Conservation (phyloP, 2,888 invertebrate genomes). For the Noctua janthe region DNA sequence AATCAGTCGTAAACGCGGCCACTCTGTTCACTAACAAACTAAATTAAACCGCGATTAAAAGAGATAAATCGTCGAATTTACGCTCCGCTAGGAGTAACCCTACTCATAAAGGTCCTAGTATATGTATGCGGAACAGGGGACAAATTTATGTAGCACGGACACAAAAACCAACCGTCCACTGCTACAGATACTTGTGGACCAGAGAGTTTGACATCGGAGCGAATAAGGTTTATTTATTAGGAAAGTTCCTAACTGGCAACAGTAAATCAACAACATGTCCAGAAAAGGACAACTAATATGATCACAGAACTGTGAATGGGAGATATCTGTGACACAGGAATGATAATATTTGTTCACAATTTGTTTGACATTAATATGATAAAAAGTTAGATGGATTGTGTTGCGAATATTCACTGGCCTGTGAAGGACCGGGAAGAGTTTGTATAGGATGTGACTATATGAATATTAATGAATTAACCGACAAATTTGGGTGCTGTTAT, state of each 20-base stretch:
- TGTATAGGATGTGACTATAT: conserved; percentile 65
- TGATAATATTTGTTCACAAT: conserved; percentile 73
- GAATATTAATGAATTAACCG: conserved; percentile 67
- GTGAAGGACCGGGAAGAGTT: conserved; percentile 61
- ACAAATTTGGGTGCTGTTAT: conserved; percentile 59
- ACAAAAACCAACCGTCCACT: conserved; percentile 85
- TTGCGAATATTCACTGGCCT: conserved; percentile 66
- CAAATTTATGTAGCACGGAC: conserved; percentile 84
- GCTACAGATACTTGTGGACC: conserved; percentile 83
- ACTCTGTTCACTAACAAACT: conserved; percentile 73
- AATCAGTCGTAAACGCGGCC: conserved; percentile 50
- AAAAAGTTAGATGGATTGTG: conserved; percentile 69
- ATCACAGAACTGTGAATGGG: conserved; percentile 69
- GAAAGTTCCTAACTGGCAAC: conserved; percentile 85
- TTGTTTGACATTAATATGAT: conserved; percentile 73
- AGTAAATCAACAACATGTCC: conserved; percentile 86
- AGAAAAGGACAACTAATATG: conserved; percentile 69
- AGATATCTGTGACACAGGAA: conserved; percentile 68
- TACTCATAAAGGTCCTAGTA: conserved; percentile 86
- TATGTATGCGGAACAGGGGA: conserved; percentile 82
- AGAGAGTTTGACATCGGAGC: conserved; percentile 86
- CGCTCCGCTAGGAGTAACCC: conserved; percentile 80
- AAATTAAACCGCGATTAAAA: conserved; percentile 85
- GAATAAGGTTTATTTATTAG: conserved; percentile 89
- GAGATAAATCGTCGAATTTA: conserved; percentile 85